A percentile compares a stretch with the other conserved stretches of the same genome.
Conservation (phyloP, 1,140 invertebrate species). For the Rhizoglyphus robini region DNA sequence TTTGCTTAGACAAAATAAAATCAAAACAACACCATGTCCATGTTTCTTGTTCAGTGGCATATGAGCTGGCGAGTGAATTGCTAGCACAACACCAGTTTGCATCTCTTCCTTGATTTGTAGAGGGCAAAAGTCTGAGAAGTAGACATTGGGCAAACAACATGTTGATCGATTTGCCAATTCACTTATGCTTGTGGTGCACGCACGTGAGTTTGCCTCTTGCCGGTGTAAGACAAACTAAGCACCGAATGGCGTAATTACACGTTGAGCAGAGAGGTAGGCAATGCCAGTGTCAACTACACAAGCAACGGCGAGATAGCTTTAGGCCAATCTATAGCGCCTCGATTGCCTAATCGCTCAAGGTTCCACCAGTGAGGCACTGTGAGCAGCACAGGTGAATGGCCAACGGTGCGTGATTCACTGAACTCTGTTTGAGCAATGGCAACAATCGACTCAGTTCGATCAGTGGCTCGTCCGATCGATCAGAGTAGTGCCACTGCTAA, state of each 20-base stretch:
- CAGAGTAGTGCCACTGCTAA: background rate
- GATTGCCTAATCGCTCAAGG: conserved; percentile 8
- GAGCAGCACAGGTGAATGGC: conserved; percentile 6
- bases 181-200: too few relatives aligned
- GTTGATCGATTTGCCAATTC: too few relatives aligned
- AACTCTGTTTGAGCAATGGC: background rate
- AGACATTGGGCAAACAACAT: too few relatives aligned
- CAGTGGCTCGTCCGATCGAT: background rate
- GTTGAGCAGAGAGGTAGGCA: background rate
- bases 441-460: background rate
- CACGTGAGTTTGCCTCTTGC: too few relatives aligned
- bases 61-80: too few relatives aligned
- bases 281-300: conserved; percentile 5
- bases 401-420: conserved; percentile 7
- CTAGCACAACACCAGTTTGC: too few relatives aligned
- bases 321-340: conserved; percentile 1
- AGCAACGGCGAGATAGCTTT: background rate
- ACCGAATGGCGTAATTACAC: conserved; percentile 3
- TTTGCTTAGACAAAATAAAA: too few relatives aligned
- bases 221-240: too few relatives aligned
- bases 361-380: background rate
- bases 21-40: too few relatives aligned
- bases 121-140: too few relatives aligned
- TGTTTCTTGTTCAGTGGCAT: too few relatives aligned
- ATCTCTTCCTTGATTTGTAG: too few relatives aligned